Percentiles rank a stretch among this genome's conserved stretches.
Evolutionary conservation across 2,888 invertebrate genomes (phyloP).

Genomic region (Monopis laevigella): DNA sequence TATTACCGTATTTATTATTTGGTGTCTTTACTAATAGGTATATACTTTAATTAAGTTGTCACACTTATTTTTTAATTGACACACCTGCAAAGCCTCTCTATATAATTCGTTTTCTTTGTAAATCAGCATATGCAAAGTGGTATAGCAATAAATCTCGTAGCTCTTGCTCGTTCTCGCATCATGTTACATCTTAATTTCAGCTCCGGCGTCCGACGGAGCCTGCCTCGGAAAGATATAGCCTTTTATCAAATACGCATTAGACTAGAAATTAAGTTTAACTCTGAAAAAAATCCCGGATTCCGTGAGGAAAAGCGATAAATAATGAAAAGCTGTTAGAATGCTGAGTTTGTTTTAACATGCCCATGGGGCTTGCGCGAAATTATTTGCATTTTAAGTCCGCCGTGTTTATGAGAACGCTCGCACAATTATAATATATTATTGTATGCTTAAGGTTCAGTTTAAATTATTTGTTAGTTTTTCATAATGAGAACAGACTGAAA

Average conservation of each 20-base stretch:
- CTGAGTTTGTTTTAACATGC: conserved; percentile 58
- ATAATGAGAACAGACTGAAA: conserved; percentile 9
- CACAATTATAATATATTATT: conserved; percentile 34
- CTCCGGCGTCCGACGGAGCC: conserved; percentile 60
- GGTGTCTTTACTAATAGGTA: neutral
- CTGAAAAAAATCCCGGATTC: conserved; percentile 40
- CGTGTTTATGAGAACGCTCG: conserved; percentile 40
- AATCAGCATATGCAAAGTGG: conserved; percentile 70
- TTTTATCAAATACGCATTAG: conserved; percentile 66
- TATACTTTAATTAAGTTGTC: neutral
- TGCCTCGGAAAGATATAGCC: conserved; percentile 61
- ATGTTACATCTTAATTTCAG: conserved; percentile 70
- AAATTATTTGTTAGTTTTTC: conserved; percentile 7
- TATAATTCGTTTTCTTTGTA: conserved; percentile 50
- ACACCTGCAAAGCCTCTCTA: conserved; percentile 12
- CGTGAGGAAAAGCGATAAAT: conserved; percentile 57
- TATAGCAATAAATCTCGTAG: conserved; percentile 68
- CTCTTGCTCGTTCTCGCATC: conserved; percentile 70
- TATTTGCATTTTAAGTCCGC: conserved; percentile 56
- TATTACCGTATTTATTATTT: neutral
- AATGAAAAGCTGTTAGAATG: conserved; percentile 57
- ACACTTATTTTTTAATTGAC: conserved; percentile 9
- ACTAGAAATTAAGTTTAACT: conserved; percentile 60
- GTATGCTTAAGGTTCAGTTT: conserved; percentile 22
- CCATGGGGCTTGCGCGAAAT: conserved; percentile 51